phyloP scores from a whole-genome alignment of 2,113 vertebrate species.

The Xiphophorus couchianus region DNA sequence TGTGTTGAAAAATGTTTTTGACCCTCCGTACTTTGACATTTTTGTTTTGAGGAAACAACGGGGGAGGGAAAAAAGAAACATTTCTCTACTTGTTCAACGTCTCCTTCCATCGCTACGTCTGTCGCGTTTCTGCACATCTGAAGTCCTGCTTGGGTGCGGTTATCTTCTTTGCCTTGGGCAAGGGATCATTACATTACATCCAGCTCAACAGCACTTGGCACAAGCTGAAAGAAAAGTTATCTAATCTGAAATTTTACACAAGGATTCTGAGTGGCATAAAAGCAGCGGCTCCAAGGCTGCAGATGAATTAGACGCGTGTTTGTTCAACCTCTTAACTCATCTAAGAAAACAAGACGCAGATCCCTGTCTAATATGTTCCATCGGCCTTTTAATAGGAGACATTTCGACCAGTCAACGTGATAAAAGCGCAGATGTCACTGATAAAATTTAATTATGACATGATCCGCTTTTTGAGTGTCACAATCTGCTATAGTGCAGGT shows the following conservation, averaged over 20 bases:
- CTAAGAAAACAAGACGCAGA: not conserved
- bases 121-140: not conserved
- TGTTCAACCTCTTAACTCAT: not conserved
- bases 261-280: not conserved
- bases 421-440: constrained; percentile 11
- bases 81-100: not conserved
- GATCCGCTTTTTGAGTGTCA: not conserved
- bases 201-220: not conserved
- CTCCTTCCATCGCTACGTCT: too few relatives aligned
- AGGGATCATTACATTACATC: not conserved
- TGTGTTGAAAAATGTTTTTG: constrained; percentile 13
- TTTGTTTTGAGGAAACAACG: not conserved
- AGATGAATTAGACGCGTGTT: not conserved
- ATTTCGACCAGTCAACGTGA: not conserved
- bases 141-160: not conserved
- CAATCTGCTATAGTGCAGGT: not conserved
- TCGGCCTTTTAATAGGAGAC: not conserved
- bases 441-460: constrained; percentile 15
- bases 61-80: not conserved
- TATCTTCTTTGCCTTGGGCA: not conserved
- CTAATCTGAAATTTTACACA: not conserved
- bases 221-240: not conserved
- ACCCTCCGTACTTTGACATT: constrained; percentile 19
- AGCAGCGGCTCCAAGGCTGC: not conserved
- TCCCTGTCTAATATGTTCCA: not conserved